Evolutionary conservation across 2,797 vertebrate genomes (phyloP).

Genomic region (Glyptemys insculpta): DNA sequence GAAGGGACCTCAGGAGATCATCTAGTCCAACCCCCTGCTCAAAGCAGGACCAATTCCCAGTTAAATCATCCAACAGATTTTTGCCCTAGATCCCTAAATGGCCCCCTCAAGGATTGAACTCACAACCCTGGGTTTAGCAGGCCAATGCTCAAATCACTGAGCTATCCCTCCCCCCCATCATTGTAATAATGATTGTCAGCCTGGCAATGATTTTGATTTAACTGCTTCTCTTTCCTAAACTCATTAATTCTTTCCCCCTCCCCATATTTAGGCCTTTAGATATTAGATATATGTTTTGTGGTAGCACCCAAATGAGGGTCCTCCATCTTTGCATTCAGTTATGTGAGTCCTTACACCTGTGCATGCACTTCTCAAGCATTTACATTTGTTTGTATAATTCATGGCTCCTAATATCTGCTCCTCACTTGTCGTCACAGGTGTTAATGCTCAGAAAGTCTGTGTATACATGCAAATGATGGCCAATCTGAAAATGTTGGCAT

Average conservation of each 20-base stretch:
- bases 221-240: background rate
- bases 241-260: background rate
- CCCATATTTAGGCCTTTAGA: background rate
- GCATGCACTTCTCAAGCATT: fast-evolving
- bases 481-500: background rate
- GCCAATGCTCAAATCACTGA: too few relatives aligned
- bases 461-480: background rate
- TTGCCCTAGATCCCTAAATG: too few relatives aligned
- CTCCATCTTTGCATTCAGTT: too few relatives aligned
- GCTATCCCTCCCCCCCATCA: too few relatives aligned
- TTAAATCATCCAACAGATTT: too few relatives aligned
- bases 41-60: too few relatives aligned
- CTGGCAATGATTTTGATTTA: background rate
- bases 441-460: background rate
- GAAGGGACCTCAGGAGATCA: too few relatives aligned
- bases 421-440: background rate
- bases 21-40: too few relatives aligned
- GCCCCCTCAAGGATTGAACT: too few relatives aligned
- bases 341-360: background rate
- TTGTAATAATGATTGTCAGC: background rate
- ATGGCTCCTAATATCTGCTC: background rate
- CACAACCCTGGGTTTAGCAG: too few relatives aligned
- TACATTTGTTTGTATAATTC: background rate
- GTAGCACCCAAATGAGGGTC: too few relatives aligned
- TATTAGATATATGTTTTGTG: too few relatives aligned